phyloP scores from a whole-genome alignment of 2,797 vertebrate genomes.

The Acanthornis magna region DNA sequence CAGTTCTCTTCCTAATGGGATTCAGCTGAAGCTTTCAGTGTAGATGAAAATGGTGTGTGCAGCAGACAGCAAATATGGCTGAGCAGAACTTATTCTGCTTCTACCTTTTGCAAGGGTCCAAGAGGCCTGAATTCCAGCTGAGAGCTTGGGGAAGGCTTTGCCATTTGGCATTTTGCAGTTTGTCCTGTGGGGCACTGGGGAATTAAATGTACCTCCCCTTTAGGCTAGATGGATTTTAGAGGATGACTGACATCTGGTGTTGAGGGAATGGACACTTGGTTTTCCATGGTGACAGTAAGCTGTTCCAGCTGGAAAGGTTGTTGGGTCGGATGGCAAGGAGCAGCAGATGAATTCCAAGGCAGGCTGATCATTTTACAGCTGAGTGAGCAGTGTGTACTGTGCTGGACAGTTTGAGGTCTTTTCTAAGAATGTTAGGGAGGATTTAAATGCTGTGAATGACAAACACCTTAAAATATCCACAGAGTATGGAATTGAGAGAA shows the following conservation, averaged over 20 bases:
- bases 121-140: neutral
- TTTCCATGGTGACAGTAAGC: slow-evolving; percentile 7
- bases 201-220: neutral
- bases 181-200: neutral
- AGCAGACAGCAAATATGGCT: neutral
- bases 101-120: neutral
- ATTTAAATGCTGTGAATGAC: neutral
- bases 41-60: neutral
- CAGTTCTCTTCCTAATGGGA: neutral
- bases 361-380: slow-evolving; percentile 49
- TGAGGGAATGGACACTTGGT: slow-evolving; percentile 45
- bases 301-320: slow-evolving; percentile 59
- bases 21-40: slow-evolving; percentile 18
- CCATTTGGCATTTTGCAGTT: slow-evolving; percentile 6
- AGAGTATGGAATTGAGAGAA: neutral
- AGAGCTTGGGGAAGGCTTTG: neutral
- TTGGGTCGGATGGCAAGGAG: slow-evolving; percentile 41
- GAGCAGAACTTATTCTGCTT: neutral
- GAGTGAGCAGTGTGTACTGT: slow-evolving; percentile 26
- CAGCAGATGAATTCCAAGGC: slow-evolving; percentile 46
- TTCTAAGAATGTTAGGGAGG: neutral
- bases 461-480: neutral
- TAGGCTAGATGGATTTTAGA: slow-evolving; percentile 32
- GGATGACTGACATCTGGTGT: slow-evolving; percentile 58
- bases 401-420: neutral